Base-by-base conservation (phyloP, 2,888 invertebrate species). In the Rhogogaster chlorosoma region DNA sequence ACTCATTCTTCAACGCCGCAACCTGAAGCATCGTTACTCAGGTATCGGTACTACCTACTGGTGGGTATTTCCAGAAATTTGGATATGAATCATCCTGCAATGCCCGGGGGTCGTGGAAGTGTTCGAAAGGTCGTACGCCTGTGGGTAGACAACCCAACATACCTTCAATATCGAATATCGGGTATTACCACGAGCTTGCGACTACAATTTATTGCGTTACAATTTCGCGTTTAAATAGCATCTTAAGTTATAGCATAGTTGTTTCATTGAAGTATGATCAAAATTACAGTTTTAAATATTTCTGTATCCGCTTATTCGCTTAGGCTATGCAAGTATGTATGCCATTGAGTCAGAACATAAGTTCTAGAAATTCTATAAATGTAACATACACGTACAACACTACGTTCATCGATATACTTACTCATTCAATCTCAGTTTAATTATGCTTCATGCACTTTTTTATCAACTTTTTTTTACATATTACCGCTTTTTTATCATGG, bases 111-210 rank as follows among this genome's bases (percentile, higher is more conserved):
- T 73, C 42, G 53, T 26, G 73, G 73, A 73, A 42, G 73, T 42
- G n/a, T 73, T 32, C 6, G 12, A 22, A 73, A 42, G 1, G 29
- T 42, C 42, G n/a, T 36, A n/a, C 80, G 80, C 80, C 61, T 80
- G 57, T n/a, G n/a, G 45, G 61, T 22, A 12, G 80, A 15, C 80
- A 61, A 80, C 80, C 57, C n/a, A 36, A 80, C 80, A 12, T 61
- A 80, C 57, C 38, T 36, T 1, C 22, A 18, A 38, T 49, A 61
- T 61, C 22, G n/a, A 36, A 61, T 22, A 22, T 38, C 38, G 36
- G 15, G 32, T 77, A 22, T 32, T 45, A 53, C 26, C 10, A 57
- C 32, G n/a, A 36, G 22, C 22, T 57, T n/a, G n/a, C n/a, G n/a
- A n/a, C n/a, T n/a, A n/a, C n/a, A n/a, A n/a, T n/a, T n/a, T n/a